Conservation (phyloP, 2,113 vertebrate species). For the Chelonoidis abingdonii region DNA sequence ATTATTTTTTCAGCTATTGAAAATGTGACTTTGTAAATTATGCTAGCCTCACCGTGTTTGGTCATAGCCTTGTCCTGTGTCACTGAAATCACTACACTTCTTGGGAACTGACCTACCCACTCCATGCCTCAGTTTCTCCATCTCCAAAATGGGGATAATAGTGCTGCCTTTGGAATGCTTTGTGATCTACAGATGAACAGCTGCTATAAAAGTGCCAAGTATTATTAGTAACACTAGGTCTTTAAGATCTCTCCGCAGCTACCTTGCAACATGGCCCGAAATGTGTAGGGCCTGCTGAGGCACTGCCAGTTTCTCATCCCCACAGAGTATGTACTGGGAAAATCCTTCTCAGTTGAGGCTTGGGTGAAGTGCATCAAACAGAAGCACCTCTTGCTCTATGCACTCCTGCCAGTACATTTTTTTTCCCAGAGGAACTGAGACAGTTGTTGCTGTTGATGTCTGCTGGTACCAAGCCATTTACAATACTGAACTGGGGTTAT, state of each 20-base stretch:
- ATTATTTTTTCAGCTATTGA: neutral
- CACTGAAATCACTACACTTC: neutral
- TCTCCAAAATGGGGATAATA: neutral
- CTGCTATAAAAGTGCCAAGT: neutral
- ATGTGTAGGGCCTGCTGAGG: neutral
- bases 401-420: neutral
- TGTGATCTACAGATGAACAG: neutral
- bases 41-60: neutral
- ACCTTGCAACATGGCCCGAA: neutral
- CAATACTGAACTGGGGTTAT: neutral
- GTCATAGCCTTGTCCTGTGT: neutral
- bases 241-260: neutral
- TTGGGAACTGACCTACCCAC: neutral
- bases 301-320: neutral
- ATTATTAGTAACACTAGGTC: neutral
- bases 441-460: neutral
- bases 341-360: neutral
- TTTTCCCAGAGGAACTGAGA: neutral
- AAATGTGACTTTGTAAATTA: neutral
- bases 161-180: neutral
- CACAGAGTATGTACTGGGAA: neutral
- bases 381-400: neutral
- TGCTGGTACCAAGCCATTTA: neutral
- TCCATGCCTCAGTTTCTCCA: neutral
- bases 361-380: neutral